Percentiles rank a stretch among this genome's conserved stretches.
Conservation (phyloP, 1,140 invertebrate species). For the Stegodyphus mimosarum region DNA sequence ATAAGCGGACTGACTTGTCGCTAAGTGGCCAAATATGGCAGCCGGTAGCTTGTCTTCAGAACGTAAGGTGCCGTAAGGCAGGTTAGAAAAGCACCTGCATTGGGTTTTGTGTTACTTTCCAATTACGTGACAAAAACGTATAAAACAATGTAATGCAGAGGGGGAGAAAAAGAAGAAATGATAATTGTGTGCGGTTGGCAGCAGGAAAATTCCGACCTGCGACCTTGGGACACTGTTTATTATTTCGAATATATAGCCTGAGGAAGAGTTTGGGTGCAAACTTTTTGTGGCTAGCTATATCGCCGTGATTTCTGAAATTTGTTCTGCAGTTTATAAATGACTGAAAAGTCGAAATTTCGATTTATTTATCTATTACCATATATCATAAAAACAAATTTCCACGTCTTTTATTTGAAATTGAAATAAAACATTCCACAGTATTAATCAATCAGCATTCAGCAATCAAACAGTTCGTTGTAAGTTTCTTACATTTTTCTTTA, state of each 20-base stretch:
- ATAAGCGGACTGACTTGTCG: no score
- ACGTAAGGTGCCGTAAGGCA: slow-evolving; percentile 28
- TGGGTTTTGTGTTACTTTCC: slow-evolving; percentile 39
- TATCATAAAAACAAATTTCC: no score
- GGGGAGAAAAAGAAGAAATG: background rate
- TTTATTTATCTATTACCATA: no score
- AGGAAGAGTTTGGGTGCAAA: background rate
- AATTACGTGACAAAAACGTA: slow-evolving; percentile 60
- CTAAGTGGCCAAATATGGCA: slow-evolving; percentile 26
- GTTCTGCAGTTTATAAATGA: no score
- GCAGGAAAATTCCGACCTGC: slow-evolving; percentile 45
- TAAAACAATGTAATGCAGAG: slow-evolving; percentile 44
- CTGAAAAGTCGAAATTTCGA: no score
- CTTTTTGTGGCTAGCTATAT: no score
- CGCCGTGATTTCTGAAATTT: no score
- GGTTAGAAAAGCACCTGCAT: slow-evolving; percentile 48
- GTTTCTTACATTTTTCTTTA: no score
- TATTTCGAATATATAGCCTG: slow-evolving; percentile 33
- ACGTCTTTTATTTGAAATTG: no score
- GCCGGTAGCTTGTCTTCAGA: background rate
- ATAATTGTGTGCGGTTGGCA: slow-evolving; percentile 54
- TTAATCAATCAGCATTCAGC: no score
- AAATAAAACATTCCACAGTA: no score
- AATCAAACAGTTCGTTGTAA: no score
- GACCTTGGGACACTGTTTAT: slow-evolving; percentile 45